Evolutionary conservation across 2,888 invertebrate species (phyloP), one percentile per base, ranked within the genome.

Genomic region (Plagodis dolabraria): DNA sequence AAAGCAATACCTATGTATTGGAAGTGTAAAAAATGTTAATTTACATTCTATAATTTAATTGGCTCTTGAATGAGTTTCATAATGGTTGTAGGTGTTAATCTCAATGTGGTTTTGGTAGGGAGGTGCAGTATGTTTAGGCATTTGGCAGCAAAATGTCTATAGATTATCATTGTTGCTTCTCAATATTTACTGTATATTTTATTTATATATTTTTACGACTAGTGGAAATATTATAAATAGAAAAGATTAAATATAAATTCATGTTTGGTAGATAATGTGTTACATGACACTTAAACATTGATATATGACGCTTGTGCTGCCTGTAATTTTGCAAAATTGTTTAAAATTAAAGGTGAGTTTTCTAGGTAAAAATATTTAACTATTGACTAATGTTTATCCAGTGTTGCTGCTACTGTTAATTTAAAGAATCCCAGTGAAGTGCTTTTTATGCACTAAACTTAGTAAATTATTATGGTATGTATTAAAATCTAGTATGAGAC

Each of bases 401-500:
- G 79, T 79, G 79, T 75, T 79, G 67, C 67, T 75, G 69, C 62
- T 64, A 77, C 69, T 67, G 66, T 74, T 77, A 65, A 62, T 72
- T 70, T 66, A 71, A 76, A 72, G 69, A 71, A 72, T 72, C 75
- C 83, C 85, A 86, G 84, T 86, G 81, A 74, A 78, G 79, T 79
- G 80, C 74, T 76, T 78, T 75, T 67, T 77, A 76, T 76, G 67
- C 76, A 79, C 71, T 77, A 79, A 74, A 79, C 74, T 80, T 83
- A 83, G 82, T 76, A 72, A 81, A 79, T 80, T 76, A 71, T 74
- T 74, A 65, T 70, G 67, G 68, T 43, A 59, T 57, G 56, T 22
- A 53, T 58, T 43, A 57, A 49, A 59, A 64, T 65, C 64, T 61
- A 66, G 67, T 68, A 67, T 69, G 72, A 67, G 62, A 76, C 77